A percentile compares a stretch with the other conserved stretches of the same genome.
These are phyloP conservation scores for Steinernema feltiae DNA, from an alignment of 1,140 invertebrate species.

Conservation along the genomic window DNA sequence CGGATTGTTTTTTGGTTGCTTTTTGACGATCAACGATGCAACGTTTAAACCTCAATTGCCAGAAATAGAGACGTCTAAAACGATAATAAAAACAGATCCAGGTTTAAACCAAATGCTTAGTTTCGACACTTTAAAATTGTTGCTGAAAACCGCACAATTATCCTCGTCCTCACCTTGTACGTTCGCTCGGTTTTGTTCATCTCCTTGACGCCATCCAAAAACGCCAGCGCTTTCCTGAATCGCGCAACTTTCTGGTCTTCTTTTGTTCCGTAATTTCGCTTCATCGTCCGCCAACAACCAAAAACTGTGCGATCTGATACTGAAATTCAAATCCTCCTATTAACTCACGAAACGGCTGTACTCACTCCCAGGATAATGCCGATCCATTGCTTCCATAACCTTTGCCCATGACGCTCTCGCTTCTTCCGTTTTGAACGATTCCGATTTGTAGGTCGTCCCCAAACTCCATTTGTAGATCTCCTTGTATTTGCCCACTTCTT, in stretches of 20 bases:
- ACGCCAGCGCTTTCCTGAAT: not conserved
- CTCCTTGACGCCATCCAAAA: not conserved
- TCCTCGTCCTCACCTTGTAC: not conserved
- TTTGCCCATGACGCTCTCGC: not conserved
- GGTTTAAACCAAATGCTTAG: too few relatives aligned
- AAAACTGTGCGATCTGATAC: not conserved
- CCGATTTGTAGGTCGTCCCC: not conserved
- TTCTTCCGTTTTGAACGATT: not conserved
- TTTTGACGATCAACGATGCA: too few relatives aligned
- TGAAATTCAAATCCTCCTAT: too few relatives aligned
- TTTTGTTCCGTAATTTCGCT: not conserved
- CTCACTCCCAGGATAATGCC: not conserved
- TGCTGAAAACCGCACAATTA: not conserved
- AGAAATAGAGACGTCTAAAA: too few relatives aligned
- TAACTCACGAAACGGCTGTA: too few relatives aligned
- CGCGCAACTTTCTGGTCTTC: not conserved
- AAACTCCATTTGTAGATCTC: not conserved
- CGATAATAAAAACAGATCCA: too few relatives aligned
- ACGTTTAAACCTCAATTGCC: too few relatives aligned
- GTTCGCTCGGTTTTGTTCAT: not conserved
- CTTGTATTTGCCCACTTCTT: too few relatives aligned
- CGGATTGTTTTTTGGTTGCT: too few relatives aligned
- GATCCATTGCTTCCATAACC: not conserved
- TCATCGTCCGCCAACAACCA: not conserved
- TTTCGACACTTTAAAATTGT: too few relatives aligned